Percentiles rank a stretch among this genome's conserved stretches.
Conservation (phyloP, 2,888 invertebrate genomes). For the Cremastinae sp. region DNA sequence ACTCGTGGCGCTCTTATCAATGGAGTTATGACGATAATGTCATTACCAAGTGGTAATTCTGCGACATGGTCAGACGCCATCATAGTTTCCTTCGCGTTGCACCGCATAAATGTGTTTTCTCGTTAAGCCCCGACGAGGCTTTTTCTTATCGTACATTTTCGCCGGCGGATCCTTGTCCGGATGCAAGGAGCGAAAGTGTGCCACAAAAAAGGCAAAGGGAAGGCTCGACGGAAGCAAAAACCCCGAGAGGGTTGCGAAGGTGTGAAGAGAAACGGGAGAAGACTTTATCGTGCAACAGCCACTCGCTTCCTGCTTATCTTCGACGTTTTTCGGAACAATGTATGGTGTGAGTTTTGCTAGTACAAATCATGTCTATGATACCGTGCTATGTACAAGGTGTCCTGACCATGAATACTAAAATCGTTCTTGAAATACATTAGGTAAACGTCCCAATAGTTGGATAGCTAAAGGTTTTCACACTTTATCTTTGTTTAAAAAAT, state of each 20-base stretch:
- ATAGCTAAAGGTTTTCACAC: too few species aligned
- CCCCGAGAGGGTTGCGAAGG: slow-evolving; percentile 21
- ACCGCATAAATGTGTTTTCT: slow-evolving; percentile 36
- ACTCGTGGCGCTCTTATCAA: not conserved
- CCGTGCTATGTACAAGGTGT: too few species aligned
- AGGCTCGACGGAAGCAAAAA: slow-evolving; percentile 26
- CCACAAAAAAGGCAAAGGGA: slow-evolving; percentile 28
- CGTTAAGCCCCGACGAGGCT: slow-evolving; percentile 39
- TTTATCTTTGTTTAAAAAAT: too few species aligned
- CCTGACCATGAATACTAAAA: too few species aligned
- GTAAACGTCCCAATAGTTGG: too few species aligned
- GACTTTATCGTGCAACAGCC: slow-evolving; percentile 53
- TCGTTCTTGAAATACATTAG: too few species aligned
- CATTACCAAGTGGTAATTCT: slow-evolving; percentile 16
- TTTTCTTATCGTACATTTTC: slow-evolving; percentile 52
- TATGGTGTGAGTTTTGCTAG: slow-evolving; percentile 19
- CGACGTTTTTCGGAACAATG: slow-evolving; percentile 53
- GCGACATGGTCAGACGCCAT: slow-evolving; percentile 39
- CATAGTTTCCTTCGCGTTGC: slow-evolving; percentile 1
- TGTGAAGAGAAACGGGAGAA: slow-evolving; percentile 21
- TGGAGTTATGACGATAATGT: slow-evolving; percentile 1
- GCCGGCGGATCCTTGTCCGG: slow-evolving; percentile 28
- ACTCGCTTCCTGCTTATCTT: slow-evolving; percentile 58
- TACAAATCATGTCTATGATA: slow-evolving; percentile 20
- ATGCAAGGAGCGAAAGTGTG: slow-evolving; percentile 41